These are phyloP conservation scores for Eupeodes luniger DNA, from an alignment of 2,888 invertebrate species.

Conservation along the genomic window DNA sequence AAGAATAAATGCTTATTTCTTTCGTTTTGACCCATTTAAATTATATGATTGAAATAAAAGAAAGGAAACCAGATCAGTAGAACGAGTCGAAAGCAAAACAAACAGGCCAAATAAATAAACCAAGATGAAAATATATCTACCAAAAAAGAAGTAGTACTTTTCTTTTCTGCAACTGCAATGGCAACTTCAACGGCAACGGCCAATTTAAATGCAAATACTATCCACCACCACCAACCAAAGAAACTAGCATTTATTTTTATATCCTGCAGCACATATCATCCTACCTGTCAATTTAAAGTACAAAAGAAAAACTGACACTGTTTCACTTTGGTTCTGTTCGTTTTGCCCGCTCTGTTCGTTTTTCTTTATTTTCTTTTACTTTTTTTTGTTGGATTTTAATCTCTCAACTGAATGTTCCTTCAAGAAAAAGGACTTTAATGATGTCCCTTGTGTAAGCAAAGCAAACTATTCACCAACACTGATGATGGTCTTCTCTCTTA, in stretches of 20 bases:
- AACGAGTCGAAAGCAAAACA: constrained; percentile 29
- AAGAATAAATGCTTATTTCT: background rate
- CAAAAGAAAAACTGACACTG: constrained; percentile 49
- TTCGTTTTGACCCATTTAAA: constrained; percentile 39
- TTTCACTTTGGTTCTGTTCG: background rate
- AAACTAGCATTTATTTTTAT: constrained; percentile 29
- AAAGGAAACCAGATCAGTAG: constrained; percentile 45
- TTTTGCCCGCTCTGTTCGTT: background rate
- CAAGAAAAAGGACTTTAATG: constrained; percentile 45
- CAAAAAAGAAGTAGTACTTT: background rate
- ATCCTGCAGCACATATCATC: constrained; percentile 58
- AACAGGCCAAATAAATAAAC: constrained; percentile 15
- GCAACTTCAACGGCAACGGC: background rate
- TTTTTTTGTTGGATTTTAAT: background rate
- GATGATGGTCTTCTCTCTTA: background rate
- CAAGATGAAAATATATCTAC: background rate
- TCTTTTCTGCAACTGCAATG: constrained; percentile 15
- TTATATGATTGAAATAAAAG: constrained; percentile 23
- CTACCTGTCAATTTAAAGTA: constrained; percentile 69
- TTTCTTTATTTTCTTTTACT: background rate
- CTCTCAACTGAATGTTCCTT: constrained; percentile 44
- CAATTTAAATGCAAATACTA: constrained; percentile 75
- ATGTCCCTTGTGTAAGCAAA: constrained; percentile 55
- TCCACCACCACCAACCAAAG: background rate
- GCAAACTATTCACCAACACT: background rate